A percentile compares a stretch with the other conserved stretches of the same genome.
Evolutionary conservation across 2,113 vertebrate species (phyloP).

Genomic region (Microcebus griseorufus): DNA sequence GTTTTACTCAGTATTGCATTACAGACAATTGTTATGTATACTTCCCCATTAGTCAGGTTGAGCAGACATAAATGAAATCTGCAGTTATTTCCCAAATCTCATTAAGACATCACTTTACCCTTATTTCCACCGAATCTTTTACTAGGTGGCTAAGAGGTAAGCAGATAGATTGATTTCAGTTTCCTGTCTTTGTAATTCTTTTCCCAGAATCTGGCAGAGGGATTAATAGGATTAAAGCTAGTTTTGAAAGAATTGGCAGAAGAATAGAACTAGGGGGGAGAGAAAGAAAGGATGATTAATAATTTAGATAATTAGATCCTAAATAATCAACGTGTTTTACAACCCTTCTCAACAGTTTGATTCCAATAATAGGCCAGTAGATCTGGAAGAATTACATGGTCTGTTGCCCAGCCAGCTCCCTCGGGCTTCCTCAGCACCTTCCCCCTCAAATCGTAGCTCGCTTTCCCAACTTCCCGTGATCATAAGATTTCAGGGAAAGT

Average conservation of each 20-base stretch:
- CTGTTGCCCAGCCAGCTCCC: not conserved
- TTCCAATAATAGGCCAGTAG: not conserved
- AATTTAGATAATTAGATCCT: constrained; percentile 65
- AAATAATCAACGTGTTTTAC: constrained; percentile 63
- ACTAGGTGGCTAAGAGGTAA: constrained; percentile 50
- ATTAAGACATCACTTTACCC: constrained; percentile 65
- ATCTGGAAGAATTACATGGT: not conserved
- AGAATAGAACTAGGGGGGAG: not conserved
- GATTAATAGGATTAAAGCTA: constrained; percentile 66
- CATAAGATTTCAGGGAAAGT: not conserved
- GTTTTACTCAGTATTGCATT: constrained; percentile 72
- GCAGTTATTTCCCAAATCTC: constrained; percentile 70
- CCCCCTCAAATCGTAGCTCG: not conserved
- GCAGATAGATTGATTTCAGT: constrained; percentile 57
- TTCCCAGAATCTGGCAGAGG: constrained; percentile 51
- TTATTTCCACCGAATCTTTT: constrained; percentile 63
- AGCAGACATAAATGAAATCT: constrained; percentile 71
- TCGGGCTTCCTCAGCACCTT: not conserved
- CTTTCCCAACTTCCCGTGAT: not conserved
- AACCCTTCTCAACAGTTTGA: not conserved
- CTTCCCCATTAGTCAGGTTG: constrained; percentile 68
- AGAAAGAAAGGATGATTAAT: constrained; percentile 48
- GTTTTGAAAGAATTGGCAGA: constrained; percentile 56
- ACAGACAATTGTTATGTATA: constrained; percentile 75
- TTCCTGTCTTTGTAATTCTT: constrained; percentile 47